phyloP scores from a whole-genome alignment of 2,888 invertebrate species.

The Campaea margaritaria region DNA sequence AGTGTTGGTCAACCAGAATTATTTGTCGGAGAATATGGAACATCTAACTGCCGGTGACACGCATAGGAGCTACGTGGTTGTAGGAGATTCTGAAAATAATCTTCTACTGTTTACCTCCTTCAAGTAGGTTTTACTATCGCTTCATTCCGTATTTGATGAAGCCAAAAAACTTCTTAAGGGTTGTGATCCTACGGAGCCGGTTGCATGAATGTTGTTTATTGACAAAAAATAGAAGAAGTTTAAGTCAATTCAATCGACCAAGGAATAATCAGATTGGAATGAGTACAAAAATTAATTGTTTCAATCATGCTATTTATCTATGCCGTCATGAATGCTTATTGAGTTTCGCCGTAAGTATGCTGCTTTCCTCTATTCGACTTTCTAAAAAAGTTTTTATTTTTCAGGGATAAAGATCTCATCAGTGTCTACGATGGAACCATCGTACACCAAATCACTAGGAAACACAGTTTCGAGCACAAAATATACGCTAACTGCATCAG shows the following conservation, averaged over 20 bases:
- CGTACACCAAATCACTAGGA: conserved; percentile 70
- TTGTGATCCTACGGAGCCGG: too few relatives aligned
- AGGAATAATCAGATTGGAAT: too few relatives aligned
- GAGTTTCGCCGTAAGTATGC: background rate
- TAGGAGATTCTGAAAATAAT: conserved; percentile 88
- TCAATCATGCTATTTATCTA: too few relatives aligned
- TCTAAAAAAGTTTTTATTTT: conserved; percentile 44
- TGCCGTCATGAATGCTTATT: too few relatives aligned
- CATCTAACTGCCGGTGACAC: conserved; percentile 75
- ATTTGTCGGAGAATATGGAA: conserved; percentile 71
- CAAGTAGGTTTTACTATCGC: conserved; percentile 69
- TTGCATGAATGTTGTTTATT: too few relatives aligned
- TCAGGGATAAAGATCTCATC: conserved; percentile 71
- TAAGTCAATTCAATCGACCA: too few relatives aligned
- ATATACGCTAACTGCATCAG: conserved; percentile 85
- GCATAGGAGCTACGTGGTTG: conserved; percentile 85
- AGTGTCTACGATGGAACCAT: conserved; percentile 74
- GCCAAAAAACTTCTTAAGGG: too few relatives aligned
- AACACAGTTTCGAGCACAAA: conserved; percentile 68
- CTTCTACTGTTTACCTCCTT: conserved; percentile 84
- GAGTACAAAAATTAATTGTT: too few relatives aligned
- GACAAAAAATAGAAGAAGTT: too few relatives aligned
- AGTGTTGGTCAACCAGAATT: conserved; percentile 70
- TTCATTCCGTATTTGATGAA: too few relatives aligned
- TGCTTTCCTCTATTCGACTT: conserved; percentile 26